Evolutionary conservation across 2,113 vertebrate genomes (phyloP).

Genomic region (Gadus macrocephalus): DNA sequence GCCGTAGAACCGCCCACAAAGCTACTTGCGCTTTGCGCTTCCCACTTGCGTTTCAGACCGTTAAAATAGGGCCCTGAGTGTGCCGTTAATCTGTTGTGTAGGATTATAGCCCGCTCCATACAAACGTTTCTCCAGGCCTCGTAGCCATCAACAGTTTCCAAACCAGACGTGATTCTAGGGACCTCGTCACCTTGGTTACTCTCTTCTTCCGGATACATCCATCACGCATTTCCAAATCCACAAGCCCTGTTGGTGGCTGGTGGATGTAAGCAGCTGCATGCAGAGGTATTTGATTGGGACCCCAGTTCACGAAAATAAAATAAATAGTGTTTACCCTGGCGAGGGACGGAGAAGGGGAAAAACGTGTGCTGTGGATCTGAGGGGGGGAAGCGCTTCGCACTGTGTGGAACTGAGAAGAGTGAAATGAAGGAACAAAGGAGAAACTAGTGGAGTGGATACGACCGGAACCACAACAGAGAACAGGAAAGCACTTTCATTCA

Average conservation of each 20-base stretch:
- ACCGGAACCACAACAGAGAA: slow-evolving; percentile 20
- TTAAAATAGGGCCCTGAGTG: no score
- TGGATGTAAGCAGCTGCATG: slow-evolving; percentile 35
- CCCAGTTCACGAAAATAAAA: slow-evolving; percentile 39
- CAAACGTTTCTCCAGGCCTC: slow-evolving; percentile 30
- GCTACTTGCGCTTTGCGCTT: no score
- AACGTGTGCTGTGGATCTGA: neutral
- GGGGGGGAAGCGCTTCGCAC: neutral
- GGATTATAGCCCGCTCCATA: slow-evolving; percentile 44
- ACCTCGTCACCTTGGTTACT: slow-evolving; percentile 22
- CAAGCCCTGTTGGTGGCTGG: slow-evolving; percentile 15
- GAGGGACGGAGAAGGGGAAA: slow-evolving; percentile 18
- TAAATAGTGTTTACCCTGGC: slow-evolving; percentile 43
- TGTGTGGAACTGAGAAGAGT: slow-evolving; percentile 27
- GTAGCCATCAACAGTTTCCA: slow-evolving; percentile 29
- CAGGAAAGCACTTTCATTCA: slow-evolving; percentile 36
- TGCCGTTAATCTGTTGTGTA: slow-evolving; percentile 2
- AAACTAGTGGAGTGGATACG: slow-evolving; percentile 6
- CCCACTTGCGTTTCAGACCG: no score
- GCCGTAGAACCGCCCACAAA: no score
- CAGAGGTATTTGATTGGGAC: slow-evolving; percentile 38
- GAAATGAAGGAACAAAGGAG: slow-evolving; percentile 27
- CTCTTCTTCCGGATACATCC: slow-evolving; percentile 33
- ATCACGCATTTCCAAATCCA: slow-evolving; percentile 48
- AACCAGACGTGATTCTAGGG: slow-evolving; percentile 31